Evolutionary conservation across 2,888 invertebrate genomes (phyloP).

Genomic region (Phortica magna): DNA sequence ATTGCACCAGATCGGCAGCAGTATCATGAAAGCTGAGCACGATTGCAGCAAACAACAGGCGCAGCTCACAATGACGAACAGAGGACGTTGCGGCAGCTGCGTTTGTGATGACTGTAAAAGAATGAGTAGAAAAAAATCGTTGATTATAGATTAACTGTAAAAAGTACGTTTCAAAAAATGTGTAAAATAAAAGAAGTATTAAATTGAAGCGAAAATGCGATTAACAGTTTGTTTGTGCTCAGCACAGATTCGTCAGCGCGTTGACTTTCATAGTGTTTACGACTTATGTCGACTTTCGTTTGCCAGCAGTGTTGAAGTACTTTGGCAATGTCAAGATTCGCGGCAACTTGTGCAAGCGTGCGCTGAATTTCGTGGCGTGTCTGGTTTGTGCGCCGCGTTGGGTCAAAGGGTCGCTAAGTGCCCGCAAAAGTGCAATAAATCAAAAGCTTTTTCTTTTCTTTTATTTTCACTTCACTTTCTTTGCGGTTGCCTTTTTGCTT

Average conservation of each 20-base stretch:
- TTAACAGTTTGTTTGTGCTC: slow-evolving; percentile 18
- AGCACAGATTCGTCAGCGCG: neutral
- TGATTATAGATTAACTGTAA: neutral
- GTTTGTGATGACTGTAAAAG: slow-evolving; percentile 62
- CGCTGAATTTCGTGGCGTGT: neutral
- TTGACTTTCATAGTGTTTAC: neutral
- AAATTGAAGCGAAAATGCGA: slow-evolving; percentile 37
- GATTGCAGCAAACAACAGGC: slow-evolving; percentile 78
- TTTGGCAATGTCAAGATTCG: slow-evolving; percentile 5
- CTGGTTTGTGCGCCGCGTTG: neutral
- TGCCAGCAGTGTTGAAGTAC: slow-evolving; percentile 1
- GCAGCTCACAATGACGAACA: slow-evolving; percentile 77
- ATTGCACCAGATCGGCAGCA: slow-evolving; percentile 77
- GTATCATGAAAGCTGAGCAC: slow-evolving; percentile 76
- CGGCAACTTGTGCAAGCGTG: neutral
- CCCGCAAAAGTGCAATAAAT: slow-evolving; percentile 48
- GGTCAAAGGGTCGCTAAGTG: slow-evolving; percentile 42
- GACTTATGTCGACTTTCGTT: neutral
- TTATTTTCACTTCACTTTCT: neutral
- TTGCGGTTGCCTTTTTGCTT: neutral
- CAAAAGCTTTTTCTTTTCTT: slow-evolving; percentile 43
- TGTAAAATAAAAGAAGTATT: slow-evolving; percentile 14
- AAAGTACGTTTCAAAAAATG: neutral
- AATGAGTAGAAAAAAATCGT: neutral
- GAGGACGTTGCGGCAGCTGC: slow-evolving; percentile 68